Conservation (phyloP, 2,797 vertebrate species). For the Leuciscus waleckii region DNA sequence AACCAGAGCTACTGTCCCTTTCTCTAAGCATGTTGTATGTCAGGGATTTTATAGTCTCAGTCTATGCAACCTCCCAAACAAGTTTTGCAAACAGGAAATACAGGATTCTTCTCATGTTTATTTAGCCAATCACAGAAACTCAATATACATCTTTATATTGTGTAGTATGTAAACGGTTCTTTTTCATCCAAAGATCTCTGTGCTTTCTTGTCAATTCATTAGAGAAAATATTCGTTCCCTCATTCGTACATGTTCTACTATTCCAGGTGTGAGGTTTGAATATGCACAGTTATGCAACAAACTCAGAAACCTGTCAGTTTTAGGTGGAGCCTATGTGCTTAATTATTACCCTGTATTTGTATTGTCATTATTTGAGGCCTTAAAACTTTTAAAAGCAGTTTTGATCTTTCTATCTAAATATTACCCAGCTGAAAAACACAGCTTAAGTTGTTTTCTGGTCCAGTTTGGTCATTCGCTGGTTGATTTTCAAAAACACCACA, state of each 20-base stretch:
- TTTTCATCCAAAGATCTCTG: background rate
- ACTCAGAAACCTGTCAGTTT: background rate
- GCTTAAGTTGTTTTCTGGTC: too few relatives aligned
- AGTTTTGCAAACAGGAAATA: constrained; percentile 55
- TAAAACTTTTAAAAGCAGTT: background rate
- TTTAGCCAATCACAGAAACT: constrained; percentile 24
- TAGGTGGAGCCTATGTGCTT: background rate
- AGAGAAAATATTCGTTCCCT: background rate
- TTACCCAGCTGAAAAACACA: background rate
- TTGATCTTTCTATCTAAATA: background rate
- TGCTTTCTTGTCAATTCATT: background rate
- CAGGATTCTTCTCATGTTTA: background rate
- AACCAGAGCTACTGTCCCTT: constrained; percentile 13
- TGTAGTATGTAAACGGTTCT: too few relatives aligned
- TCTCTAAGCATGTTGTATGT: constrained; percentile 21
- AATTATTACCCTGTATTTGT: background rate
- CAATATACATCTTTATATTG: background rate
- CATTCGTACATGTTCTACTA: background rate
- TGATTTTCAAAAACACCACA: background rate
- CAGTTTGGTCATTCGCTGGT: background rate
- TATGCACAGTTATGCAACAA: background rate
- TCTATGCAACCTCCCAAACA: constrained; percentile 64
- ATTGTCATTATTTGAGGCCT: background rate
- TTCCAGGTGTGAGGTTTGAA: background rate
- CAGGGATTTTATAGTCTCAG: constrained; percentile 21